Conservation (phyloP, 2,113 vertebrate genomes). For the Urocitellus parryii region DNA sequence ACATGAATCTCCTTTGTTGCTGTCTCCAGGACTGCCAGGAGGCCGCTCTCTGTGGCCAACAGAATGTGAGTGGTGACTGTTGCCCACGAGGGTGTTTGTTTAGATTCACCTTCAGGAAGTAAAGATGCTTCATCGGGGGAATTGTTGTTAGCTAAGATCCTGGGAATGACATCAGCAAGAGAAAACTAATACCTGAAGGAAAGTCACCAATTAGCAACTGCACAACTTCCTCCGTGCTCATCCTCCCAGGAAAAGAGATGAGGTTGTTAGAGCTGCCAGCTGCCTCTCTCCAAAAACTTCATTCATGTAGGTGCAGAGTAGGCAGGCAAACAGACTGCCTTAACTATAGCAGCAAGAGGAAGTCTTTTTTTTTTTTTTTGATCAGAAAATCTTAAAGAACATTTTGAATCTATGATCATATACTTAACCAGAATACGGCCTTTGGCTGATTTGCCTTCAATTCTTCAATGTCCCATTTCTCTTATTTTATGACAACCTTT, state of each 20-base stretch:
- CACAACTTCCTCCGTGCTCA: not conserved
- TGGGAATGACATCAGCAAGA: not conserved
- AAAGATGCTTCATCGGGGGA: constrained; percentile 38
- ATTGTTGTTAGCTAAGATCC: not conserved
- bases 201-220: constrained; percentile 15
- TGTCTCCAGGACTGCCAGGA: not conserved
- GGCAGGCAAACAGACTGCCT: not conserved
- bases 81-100: constrained; percentile 32
- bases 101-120: constrained; percentile 49
- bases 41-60: not conserved
- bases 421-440: constrained; percentile 3
- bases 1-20: constrained; percentile 41
- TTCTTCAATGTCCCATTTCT: not conserved
- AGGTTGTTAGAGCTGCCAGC: not conserved
- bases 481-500: not conserved
- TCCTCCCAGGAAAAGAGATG: not conserved
- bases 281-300: not conserved
- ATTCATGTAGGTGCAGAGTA: not conserved
- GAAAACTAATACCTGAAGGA: not conserved
- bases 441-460: not conserved
- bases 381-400: not conserved
- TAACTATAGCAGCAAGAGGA: not conserved
- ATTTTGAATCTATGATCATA: not conserved
- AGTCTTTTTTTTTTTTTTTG: not conserved
- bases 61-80: not conserved